A percentile compares a stretch with the other conserved stretches of the same genome.
Evolutionary conservation across 2,113 vertebrate species (phyloP).

Genomic region (Gopherus flavomarginatus): DNA sequence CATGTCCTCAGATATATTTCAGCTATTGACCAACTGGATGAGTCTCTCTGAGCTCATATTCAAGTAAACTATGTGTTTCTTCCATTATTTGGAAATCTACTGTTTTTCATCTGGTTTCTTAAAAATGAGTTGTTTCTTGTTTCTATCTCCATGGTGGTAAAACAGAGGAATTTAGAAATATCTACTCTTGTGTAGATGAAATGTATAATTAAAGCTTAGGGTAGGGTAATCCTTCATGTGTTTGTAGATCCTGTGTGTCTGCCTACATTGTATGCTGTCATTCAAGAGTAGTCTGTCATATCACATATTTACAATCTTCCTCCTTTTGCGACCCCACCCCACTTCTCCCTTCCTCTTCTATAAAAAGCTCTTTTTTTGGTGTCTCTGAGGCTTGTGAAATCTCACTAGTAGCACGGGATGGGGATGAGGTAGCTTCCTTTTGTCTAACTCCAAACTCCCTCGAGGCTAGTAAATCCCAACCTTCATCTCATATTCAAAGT

Average conservation of each 20-base stretch:
- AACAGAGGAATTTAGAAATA: background rate
- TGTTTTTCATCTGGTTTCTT: background rate
- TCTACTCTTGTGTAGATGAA: background rate
- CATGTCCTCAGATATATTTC: background rate
- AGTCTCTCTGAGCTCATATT: background rate
- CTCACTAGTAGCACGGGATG: background rate
- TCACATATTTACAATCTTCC: too few relatives aligned
- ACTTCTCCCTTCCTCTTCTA: background rate
- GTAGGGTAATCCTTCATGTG: background rate
- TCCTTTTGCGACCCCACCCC: too few relatives aligned
- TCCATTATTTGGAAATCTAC: background rate
- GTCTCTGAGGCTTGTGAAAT: background rate
- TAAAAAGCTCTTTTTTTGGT: background rate
- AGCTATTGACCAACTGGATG: background rate
- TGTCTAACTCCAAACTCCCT: background rate
- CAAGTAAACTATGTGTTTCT: background rate
- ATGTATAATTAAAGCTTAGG: background rate
- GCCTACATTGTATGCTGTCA: background rate
- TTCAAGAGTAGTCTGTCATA: background rate
- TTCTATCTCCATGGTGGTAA: background rate
- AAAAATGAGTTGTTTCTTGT: background rate
- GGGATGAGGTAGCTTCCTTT: background rate
- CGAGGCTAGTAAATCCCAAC: background rate
- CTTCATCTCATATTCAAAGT: background rate
- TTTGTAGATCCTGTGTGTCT: background rate